phyloP scores from a whole-genome alignment of 2,888 invertebrate genomes.

The Monopis laevigella region DNA sequence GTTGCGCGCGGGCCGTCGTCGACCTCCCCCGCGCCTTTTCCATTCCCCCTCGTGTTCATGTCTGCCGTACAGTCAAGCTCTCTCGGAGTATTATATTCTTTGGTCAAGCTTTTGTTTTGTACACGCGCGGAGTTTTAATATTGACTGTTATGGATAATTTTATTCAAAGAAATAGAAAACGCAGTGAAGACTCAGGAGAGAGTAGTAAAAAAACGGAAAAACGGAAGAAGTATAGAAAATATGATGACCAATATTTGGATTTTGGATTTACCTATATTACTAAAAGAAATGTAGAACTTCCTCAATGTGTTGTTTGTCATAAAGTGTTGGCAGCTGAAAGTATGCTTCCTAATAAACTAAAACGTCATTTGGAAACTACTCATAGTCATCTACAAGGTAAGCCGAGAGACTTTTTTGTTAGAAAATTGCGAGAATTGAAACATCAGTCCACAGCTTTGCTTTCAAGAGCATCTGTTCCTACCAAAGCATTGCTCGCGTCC shows the following conservation, averaged over 20 bases:
- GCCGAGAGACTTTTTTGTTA: slow-evolving; percentile 12
- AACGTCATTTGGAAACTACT: slow-evolving; percentile 18
- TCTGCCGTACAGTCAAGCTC: too few relatives aligned
- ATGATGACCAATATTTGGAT: slow-evolving; percentile 17
- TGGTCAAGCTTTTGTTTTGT: not conserved
- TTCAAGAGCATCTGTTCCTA: slow-evolving; percentile 16
- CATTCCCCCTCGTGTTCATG: not conserved
- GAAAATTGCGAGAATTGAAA: slow-evolving; percentile 18
- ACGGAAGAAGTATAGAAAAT: slow-evolving; percentile 15
- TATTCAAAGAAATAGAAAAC: not conserved
- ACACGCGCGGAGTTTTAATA: not conserved
- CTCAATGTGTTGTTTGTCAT: slow-evolving; percentile 19
- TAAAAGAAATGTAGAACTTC: too few relatives aligned
- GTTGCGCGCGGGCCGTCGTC: too few relatives aligned
- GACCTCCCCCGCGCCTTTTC: not conserved
- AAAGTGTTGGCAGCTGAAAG: slow-evolving; percentile 19
- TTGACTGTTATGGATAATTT: not conserved
- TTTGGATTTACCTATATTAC: slow-evolving; percentile 18
- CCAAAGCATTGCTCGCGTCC: slow-evolving; percentile 19
- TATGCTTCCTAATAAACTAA: slow-evolving; percentile 19
- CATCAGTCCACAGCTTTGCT: slow-evolving; percentile 12
- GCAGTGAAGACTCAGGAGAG: too few relatives aligned
- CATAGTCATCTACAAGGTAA: slow-evolving; percentile 17
- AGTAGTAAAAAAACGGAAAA: slow-evolving; percentile 15
- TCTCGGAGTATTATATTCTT: too few relatives aligned